A percentile compares a stretch with the other conserved stretches of the same genome.
Evolutionary conservation across 2,113 vertebrate genomes (phyloP).

Genomic region (Bostrychus sinensis): DNA sequence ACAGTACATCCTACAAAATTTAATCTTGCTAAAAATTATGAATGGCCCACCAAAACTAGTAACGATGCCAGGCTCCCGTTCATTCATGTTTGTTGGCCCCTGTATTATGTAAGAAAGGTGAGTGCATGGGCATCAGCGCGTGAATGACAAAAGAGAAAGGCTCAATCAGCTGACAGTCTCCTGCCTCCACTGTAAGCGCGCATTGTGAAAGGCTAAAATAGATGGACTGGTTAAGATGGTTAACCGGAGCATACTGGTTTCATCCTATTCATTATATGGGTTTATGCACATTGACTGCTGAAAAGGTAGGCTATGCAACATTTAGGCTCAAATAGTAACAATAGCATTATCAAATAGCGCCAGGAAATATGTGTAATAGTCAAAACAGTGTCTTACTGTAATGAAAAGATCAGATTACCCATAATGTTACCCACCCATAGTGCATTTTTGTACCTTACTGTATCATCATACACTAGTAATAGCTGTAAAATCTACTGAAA

Average conservation of each 20-base stretch:
- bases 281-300: neutral
- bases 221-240: neutral
- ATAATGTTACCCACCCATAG: too few relatives aligned
- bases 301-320: neutral
- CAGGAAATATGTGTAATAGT: too few relatives aligned
- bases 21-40: slow-evolving; percentile 10
- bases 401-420: too few relatives aligned
- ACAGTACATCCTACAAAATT: too few relatives aligned
- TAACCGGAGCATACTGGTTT: neutral
- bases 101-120: slow-evolving; percentile 56
- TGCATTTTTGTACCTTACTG: too few relatives aligned
- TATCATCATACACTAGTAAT: too few relatives aligned
- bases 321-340: too few relatives aligned
- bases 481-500: too few relatives aligned
- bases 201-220: neutral
- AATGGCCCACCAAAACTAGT: slow-evolving; percentile 20
- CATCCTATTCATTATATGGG: neutral
- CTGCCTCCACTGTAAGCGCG: neutral
- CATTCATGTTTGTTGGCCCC: slow-evolving; percentile 10
- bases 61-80: slow-evolving; percentile 19
- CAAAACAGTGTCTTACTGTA: too few relatives aligned
- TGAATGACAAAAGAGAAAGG: slow-evolving; percentile 35
- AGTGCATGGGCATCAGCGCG: slow-evolving; percentile 24
- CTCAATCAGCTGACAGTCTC: neutral
- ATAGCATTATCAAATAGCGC: too few relatives aligned